Percentiles rank a stretch among this genome's conserved stretches.
Evolutionary conservation across 2,113 vertebrate genomes (phyloP).

Genomic region (Osmerus mordax): DNA sequence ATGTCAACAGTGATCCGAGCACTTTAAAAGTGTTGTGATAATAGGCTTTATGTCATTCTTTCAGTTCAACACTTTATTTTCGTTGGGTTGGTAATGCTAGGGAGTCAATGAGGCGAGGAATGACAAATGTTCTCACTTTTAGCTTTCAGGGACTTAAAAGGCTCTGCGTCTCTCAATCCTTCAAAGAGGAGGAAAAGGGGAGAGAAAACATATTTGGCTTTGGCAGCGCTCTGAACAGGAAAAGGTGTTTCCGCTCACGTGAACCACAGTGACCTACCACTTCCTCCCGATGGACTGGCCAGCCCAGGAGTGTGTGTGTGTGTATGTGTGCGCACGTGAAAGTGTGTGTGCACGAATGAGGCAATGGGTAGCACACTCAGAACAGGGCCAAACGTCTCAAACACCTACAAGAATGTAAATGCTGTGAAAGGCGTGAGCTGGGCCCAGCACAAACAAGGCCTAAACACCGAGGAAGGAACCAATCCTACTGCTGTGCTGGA

Average conservation of each 20-base stretch:
- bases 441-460: slow-evolving; percentile 32
- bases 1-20: slow-evolving; percentile 37
- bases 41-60: slow-evolving; percentile 45
- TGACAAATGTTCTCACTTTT: slow-evolving; percentile 63
- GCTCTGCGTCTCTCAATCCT: slow-evolving; percentile 42
- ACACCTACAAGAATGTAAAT: slow-evolving; percentile 31
- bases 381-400: slow-evolving; percentile 13
- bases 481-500: slow-evolving; percentile 32
- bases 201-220: slow-evolving; percentile 63
- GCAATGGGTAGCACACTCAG: slow-evolving; percentile 21
- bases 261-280: slow-evolving; percentile 49
- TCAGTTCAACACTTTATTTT: slow-evolving; percentile 54
- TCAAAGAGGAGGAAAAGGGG: slow-evolving; percentile 52
- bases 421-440: slow-evolving; percentile 49
- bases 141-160: slow-evolving; percentile 56
- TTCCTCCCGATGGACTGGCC: slow-evolving; percentile 53
- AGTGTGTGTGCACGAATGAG: slow-evolving; percentile 15
- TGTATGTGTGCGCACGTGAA: slow-evolving; percentile 3
- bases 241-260: slow-evolving; percentile 60
- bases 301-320: slow-evolving; percentile 32
- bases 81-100: slow-evolving; percentile 43
- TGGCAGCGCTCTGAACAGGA: slow-evolving; percentile 52
- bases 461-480: slow-evolving; percentile 52
- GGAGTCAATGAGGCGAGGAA: slow-evolving; percentile 60
- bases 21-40: slow-evolving; percentile 31